Evolutionary conservation across 2,797 vertebrate genomes (phyloP).

Genomic region (Pagetopsis macropterus): DNA sequence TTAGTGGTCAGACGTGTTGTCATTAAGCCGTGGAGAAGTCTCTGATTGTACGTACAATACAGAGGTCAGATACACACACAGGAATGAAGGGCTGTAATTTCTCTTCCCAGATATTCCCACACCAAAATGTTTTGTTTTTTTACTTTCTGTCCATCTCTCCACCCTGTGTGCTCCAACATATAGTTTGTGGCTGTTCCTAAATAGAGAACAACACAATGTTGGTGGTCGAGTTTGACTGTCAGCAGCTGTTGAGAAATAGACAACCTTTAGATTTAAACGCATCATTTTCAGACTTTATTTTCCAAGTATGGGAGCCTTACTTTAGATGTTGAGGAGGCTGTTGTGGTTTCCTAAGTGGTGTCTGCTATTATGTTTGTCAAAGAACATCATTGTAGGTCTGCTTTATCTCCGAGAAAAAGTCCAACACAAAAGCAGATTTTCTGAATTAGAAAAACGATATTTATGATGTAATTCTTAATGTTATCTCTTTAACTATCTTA

Average conservation of each 20-base stretch:
- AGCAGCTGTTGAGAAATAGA: slow-evolving; percentile 29
- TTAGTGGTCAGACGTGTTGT: slow-evolving; percentile 43
- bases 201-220: slow-evolving; percentile 67
- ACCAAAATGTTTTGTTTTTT: slow-evolving; percentile 36
- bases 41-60: slow-evolving; percentile 40
- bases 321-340: background rate
- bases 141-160: slow-evolving; percentile 14
- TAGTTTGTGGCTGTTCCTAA: slow-evolving; percentile 77
- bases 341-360: background rate
- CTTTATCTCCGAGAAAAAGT: background rate
- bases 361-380: slow-evolving; percentile 2
- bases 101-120: slow-evolving; percentile 44
- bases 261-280: background rate
- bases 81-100: slow-evolving; percentile 60
- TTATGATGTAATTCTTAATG: background rate
- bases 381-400: background rate
- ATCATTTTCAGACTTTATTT: slow-evolving; percentile 9
- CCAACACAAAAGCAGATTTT: background rate
- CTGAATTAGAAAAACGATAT: background rate
- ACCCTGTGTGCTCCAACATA: slow-evolving; percentile 40
- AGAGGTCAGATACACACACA: slow-evolving; percentile 38
- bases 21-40: slow-evolving; percentile 34
- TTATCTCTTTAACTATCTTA: background rate
- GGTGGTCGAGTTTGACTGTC: slow-evolving; percentile 60
- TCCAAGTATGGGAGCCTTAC: background rate